A percentile compares a stretch with the other conserved stretches of the same genome.
These are phyloP conservation scores for Anguilla obscura DNA, from an alignment of 2,797 vertebrate genomes.

Conservation along the genomic window DNA sequence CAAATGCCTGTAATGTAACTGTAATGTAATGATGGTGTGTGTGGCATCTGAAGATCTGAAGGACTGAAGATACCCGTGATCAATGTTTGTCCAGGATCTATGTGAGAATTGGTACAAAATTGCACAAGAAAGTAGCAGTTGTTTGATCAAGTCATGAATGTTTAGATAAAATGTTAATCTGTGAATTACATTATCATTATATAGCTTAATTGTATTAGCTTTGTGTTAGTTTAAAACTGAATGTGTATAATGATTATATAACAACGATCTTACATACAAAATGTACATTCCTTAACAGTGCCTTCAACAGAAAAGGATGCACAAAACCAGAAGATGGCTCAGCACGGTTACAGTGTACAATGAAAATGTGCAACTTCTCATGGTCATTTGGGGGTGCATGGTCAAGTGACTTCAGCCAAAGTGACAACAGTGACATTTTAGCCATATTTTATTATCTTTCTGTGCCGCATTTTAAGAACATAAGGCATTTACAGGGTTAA, in stretches of 20 bases:
- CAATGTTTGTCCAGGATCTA: neutral
- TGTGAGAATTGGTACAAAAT: neutral
- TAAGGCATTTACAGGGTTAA: neutral
- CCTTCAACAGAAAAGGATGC: neutral
- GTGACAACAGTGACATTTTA: neutral
- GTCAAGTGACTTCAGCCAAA: too few species aligned
- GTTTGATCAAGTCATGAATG: neutral
- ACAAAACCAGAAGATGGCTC: neutral
- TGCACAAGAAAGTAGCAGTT: neutral
- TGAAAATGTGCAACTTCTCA: neutral
- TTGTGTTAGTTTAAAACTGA: neutral
- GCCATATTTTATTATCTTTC: neutral
- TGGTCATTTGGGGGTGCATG: neutral
- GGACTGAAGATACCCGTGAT: neutral
- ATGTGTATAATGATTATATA: neutral
- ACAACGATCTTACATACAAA: neutral
- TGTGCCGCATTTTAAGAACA: neutral
- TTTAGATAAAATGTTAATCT: too few species aligned
- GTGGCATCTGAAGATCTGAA: neutral
- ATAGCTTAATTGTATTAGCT: neutral
- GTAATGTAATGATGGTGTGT: neutral
- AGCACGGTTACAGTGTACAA: neutral
- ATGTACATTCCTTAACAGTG: neutral
- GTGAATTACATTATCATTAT: neutral
- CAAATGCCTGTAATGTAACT: too few species aligned